Evolutionary conservation across 64 coral and sea anemone genomes (phyloP).

Genomic region (Hydrozoanthus tunicans): DNA sequence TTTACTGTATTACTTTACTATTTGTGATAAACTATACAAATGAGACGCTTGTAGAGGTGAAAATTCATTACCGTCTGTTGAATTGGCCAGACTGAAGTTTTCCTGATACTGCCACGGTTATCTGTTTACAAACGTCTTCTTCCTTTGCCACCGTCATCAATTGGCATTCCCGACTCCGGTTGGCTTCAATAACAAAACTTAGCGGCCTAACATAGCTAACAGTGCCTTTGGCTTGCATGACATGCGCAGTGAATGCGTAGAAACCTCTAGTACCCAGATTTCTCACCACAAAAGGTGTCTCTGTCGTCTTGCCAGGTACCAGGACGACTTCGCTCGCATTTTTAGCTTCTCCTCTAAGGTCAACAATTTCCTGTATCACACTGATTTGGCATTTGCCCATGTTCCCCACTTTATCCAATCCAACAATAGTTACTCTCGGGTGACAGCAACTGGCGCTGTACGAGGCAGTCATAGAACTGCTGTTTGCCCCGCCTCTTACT

Average conservation of each 20-base stretch:
- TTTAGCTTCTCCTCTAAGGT: conserved; percentile 6
- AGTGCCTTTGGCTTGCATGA: background rate
- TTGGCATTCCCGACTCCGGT: conserved; percentile 28
- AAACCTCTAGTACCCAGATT: conserved; percentile 40
- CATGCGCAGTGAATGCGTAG: conserved; percentile 33
- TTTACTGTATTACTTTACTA: no score
- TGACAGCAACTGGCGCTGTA: conserved; percentile 27
- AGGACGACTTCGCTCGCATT: conserved; percentile 38
- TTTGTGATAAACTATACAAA: no score
- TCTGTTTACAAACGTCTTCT: background rate
- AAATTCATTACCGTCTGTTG: background rate
- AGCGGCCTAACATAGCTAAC: conserved; percentile 20
- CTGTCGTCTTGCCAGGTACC: background rate
- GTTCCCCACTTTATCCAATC: conserved; percentile 19
- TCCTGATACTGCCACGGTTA: conserved; percentile 14
- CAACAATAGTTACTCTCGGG: background rate
- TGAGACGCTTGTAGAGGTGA: background rate
- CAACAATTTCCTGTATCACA: background rate
- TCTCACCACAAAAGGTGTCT: conserved; percentile 24
- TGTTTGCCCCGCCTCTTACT: background rate
- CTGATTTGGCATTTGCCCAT: conserved; percentile 24
- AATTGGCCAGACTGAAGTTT: background rate
- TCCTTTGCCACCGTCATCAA: background rate
- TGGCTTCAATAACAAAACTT: conserved; percentile 7
- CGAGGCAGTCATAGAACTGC: background rate